phyloP scores from a whole-genome alignment of 2,888 invertebrate species.

The Craniophora ligustri region DNA sequence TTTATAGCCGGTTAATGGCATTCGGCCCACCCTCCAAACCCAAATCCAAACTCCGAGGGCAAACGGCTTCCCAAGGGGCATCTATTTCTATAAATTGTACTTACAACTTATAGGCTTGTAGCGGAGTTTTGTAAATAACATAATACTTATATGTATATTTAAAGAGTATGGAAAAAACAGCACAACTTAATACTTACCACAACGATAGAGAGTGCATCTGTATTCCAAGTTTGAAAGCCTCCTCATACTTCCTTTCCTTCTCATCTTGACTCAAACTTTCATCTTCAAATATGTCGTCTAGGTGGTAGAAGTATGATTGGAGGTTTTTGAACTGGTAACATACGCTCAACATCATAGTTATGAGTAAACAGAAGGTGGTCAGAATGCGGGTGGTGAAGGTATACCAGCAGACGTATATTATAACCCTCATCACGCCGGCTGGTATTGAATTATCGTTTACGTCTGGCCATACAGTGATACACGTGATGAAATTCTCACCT shows the following conservation, averaged over 20 bases:
- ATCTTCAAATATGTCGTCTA: constrained; percentile 45
- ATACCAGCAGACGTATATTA: constrained; percentile 63
- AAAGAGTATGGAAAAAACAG: background rate
- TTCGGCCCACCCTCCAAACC: too few relatives aligned
- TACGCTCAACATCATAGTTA: constrained; percentile 54
- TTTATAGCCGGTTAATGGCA: too few relatives aligned
- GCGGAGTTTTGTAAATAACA: too few relatives aligned
- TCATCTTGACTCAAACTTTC: constrained; percentile 40
- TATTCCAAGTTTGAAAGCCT: constrained; percentile 64
- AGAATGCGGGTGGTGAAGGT: constrained; percentile 49
- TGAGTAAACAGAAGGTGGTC: constrained; percentile 53
- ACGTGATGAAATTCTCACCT: constrained; percentile 60
- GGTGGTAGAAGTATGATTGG: constrained; percentile 51
- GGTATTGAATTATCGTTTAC: constrained; percentile 47
- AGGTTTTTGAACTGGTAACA: constrained; percentile 58
- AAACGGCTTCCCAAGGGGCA: too few relatives aligned
- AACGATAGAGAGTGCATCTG: constrained; percentile 57
- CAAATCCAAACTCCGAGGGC: too few relatives aligned
- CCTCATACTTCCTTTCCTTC: constrained; percentile 62
- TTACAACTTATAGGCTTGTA: too few relatives aligned
- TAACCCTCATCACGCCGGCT: constrained; percentile 54
- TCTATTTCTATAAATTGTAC: too few relatives aligned
- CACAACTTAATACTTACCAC: constrained; percentile 17
- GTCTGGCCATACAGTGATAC: constrained; percentile 68
- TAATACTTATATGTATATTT: too few relatives aligned